phyloP scores from a whole-genome alignment of 2,888 invertebrate species.

The Rhaphigaster nebulosa region DNA sequence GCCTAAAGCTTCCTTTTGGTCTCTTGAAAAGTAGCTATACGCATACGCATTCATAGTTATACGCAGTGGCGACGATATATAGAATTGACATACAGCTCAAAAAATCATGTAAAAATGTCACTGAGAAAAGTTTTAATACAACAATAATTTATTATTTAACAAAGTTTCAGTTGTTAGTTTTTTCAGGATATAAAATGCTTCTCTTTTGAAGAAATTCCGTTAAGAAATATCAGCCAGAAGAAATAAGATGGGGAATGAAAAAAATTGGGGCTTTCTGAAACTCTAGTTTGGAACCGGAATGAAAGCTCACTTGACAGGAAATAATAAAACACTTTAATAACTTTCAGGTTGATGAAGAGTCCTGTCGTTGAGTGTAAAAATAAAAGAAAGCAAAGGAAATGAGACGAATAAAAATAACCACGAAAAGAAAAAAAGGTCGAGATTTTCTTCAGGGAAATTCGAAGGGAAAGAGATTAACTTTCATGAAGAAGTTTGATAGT shows the following conservation, averaged over 20 bases:
- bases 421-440: not conserved
- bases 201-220: not conserved
- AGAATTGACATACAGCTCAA: too few species aligned
- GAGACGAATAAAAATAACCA: constrained; percentile 11
- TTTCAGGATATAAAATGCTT: not conserved
- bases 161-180: not conserved
- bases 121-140: too few species aligned
- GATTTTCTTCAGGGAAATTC: not conserved
- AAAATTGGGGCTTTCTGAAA: not conserved
- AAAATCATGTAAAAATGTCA: too few species aligned
- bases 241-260: not conserved
- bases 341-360: constrained; percentile 18
- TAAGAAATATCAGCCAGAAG: not conserved
- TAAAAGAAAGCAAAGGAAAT: constrained; percentile 9
- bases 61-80: too few species aligned
- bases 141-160: too few species aligned
- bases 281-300: not conserved
- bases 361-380: not conserved
- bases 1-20: too few species aligned
- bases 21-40: too few species aligned
- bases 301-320: not conserved
- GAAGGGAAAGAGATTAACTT: not conserved
- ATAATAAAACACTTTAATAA: constrained; percentile 36
- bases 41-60: too few species aligned
- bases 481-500: not conserved